Percentiles rank a stretch among this genome's conserved stretches.
phyloP scores from a whole-genome alignment of 2,888 invertebrate species.

The Ophraella communa region DNA sequence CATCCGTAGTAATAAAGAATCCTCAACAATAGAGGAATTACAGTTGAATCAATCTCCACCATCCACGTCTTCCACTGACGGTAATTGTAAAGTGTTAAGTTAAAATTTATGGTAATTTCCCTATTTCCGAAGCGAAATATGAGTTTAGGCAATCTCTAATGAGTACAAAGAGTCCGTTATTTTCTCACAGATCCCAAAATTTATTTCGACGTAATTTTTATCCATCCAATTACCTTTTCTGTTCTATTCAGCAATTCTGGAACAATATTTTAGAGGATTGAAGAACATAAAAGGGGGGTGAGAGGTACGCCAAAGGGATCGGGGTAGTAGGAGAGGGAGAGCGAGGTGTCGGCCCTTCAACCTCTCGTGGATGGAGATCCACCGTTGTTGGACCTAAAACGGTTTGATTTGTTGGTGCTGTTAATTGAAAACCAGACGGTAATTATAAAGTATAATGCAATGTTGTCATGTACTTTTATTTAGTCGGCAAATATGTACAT shows the following conservation, averaged over 20 bases:
- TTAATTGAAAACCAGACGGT: constrained; percentile 63
- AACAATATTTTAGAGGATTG: constrained; percentile 61
- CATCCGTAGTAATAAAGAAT: neutral
- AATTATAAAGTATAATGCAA: constrained; percentile 55
- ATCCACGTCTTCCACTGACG: constrained; percentile 15
- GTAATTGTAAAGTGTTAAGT: constrained; percentile 18
- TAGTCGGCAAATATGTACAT: neutral
- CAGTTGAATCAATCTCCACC: constrained; percentile 5
- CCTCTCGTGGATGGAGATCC: constrained; percentile 40
- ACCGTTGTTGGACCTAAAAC: constrained; percentile 54
- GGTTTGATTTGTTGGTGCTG: constrained; percentile 63
- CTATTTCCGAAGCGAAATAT: constrained; percentile 22
- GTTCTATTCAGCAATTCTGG: constrained; percentile 60
- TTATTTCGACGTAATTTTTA: constrained; percentile 53
- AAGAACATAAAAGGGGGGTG: constrained; percentile 56
- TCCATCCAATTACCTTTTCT: constrained; percentile 59
- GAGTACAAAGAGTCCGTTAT: constrained; percentile 34
- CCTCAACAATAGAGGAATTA: constrained; percentile 6
- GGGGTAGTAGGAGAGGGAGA: constrained; percentile 3
- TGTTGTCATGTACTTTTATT: neutral
- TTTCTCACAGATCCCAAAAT: constrained; percentile 35
- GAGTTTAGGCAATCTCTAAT: constrained; percentile 28
- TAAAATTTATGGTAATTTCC: constrained; percentile 26
- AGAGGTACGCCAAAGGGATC: constrained; percentile 5
- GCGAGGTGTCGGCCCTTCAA: constrained; percentile 32